Base-by-base conservation (phyloP, 1,140 invertebrate genomes). In the Bombus terrestris region DNA sequence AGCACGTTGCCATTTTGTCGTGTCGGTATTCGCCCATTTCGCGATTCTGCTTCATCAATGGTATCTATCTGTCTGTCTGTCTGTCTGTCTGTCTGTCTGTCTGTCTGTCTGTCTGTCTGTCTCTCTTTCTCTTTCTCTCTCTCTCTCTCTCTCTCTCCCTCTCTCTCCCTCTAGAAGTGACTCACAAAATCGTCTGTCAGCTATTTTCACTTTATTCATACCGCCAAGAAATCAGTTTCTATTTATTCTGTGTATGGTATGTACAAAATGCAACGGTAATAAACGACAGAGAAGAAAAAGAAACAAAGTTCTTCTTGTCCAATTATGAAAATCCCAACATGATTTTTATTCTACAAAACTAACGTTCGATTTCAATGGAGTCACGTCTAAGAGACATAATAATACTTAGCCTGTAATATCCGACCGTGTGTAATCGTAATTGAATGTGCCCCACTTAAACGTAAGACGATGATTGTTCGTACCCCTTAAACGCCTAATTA, bases 401-500 rank as follows among this genome's bases (percentile, higher is more conserved):
- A 77, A 59, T 43, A 74, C 57, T 57, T 15, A 80, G 22, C 35
- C 18, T 83, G 22, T 72, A 39, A 37, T 84, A 69, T 80, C 37
- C 53, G 76, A 80, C 32, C 43, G 39, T 76, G 83, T 80, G 68
- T 80, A 84, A 80, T 53, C 66, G 64, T 69, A n/a, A 39, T 72
- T 57, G 41, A 47, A 77, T 84, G 83, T 84, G 75, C 75, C 78
- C 83, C 83, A 35, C 68, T 79, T 77, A 79, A 84, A 39, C n/a
- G 13, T 66, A 72, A 62, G 74, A 47, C 74, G 32, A 80, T 41
- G 68, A 85, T 64, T 74, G 74, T 69, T 87, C 71, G 74, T 85
- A 91, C 74, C 86, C 88, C 81, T 32, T 83, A 73, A 83, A 89
- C 87, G 86, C 80, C 81, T 88, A 64, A 84, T 79, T 79, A 80